Evolutionary conservation across 53 echinoderm and acorn worm genomes (phyloP).

Genomic region (Patiria pectinifera): DNA sequence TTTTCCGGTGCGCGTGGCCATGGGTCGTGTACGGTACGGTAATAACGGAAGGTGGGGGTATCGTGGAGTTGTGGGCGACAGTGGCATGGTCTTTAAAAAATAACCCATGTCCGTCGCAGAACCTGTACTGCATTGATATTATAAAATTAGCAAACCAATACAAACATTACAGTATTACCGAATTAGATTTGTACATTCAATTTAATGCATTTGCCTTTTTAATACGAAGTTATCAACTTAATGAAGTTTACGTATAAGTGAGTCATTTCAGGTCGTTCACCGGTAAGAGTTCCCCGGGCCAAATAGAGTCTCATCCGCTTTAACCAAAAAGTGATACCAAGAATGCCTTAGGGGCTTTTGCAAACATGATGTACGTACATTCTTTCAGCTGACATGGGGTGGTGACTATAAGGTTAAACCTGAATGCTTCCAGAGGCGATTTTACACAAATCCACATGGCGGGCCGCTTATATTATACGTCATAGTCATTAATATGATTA

Average conservation of each 20-base stretch:
- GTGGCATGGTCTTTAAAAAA: too few relatives aligned
- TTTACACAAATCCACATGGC: neutral
- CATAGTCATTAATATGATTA: neutral
- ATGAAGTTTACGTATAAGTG: neutral
- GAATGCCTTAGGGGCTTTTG: neutral
- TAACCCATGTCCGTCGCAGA: too few relatives aligned
- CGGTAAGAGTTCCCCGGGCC: neutral
- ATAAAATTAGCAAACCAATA: neutral
- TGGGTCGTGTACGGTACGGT: too few relatives aligned
- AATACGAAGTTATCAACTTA: neutral
- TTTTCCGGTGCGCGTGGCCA: too few relatives aligned
- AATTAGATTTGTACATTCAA: neutral
- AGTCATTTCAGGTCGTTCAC: constrained; percentile 16
- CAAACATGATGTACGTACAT: neutral
- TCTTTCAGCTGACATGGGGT: neutral
- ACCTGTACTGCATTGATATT: too few relatives aligned
- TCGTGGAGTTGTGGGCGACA: too few relatives aligned
- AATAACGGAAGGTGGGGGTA: too few relatives aligned
- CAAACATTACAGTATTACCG: neutral
- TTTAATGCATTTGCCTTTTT: neutral
- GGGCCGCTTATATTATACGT: neutral
- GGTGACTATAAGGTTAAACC: neutral
- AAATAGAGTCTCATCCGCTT: neutral
- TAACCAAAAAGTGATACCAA: neutral
- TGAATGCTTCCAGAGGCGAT: neutral